Conservation (phyloP, 1,140 invertebrate species). For the Aphelenchoides avenae region DNA sequence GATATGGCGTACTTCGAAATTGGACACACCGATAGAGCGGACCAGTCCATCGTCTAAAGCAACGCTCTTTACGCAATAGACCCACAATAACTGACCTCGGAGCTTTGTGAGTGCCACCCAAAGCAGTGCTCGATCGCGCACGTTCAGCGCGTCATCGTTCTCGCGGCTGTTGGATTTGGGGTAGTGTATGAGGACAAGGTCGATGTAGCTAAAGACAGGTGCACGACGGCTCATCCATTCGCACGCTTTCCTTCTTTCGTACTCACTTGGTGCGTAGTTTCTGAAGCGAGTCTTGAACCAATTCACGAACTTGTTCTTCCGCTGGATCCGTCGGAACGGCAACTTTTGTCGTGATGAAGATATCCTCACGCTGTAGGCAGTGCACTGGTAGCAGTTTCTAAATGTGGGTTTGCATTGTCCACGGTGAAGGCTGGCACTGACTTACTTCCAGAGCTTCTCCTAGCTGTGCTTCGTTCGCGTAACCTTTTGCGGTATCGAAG, state of each 20-base stretch:
- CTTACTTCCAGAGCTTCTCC: conserved; percentile 39
- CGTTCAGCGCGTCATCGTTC: conserved; percentile 40
- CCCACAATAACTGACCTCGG: conserved; percentile 11
- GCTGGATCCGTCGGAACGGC: no score
- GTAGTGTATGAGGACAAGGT: conserved; percentile 41
- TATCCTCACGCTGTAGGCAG: conserved; percentile 33
- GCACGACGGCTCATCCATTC: no score
- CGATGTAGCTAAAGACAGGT: no score
- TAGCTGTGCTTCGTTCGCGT: conserved; percentile 32
- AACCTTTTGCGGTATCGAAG: conserved; percentile 39
- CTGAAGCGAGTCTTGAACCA: conserved; percentile 18
- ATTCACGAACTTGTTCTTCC: no score
- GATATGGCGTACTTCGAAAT: conserved; percentile 72
- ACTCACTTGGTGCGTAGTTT: conserved; percentile 21
- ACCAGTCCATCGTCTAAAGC: conserved; percentile 59
- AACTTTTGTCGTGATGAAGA: conserved; percentile 46
- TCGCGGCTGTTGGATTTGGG: conserved; percentile 34
- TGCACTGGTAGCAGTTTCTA: conserved; percentile 42
- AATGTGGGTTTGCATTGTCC: conserved; percentile 6
- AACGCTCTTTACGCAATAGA: background rate
- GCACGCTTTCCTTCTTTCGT: no score
- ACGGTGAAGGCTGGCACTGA: background rate
- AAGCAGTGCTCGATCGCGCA: conserved; percentile 18
- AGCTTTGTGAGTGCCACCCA: conserved; percentile 34
- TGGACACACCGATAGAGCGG: conserved; percentile 75